Base-by-base conservation (phyloP, 1,140 invertebrate genomes). In the Listronotus bonariensis region DNA sequence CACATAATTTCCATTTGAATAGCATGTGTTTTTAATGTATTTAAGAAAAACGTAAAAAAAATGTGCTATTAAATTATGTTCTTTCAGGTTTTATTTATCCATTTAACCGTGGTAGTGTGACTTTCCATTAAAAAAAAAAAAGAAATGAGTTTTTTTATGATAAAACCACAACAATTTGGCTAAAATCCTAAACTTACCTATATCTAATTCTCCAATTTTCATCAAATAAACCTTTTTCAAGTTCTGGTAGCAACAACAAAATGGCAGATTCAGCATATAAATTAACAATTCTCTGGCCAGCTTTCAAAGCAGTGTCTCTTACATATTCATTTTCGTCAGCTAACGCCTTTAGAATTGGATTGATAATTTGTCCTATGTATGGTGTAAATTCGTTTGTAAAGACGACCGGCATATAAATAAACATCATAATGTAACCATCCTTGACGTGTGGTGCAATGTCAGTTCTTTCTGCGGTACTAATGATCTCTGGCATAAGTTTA, bases 341-440 rank as follows among this genome's bases (percentile, higher is more conserved):
- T 20, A 99, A 82, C 10, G 96, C 97, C 81, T 97, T 95, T 10
- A 99, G 80, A 72, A 99, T 98, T 0, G 97, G 96, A 79, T 95
- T 98, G 70, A 99, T 96, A 63, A 99, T 98, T 76, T 95, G 92
- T 0, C 95, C 94, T 73, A 99, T 97, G 78, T 98, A 99, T 0
- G 92, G 91, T 6, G 92, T 92, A 78, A 99, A 99, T 74, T 96
- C 93, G 49, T 90, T 88, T 2, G 92, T 94, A 81, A 99, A 99
- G 0, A 96, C 95, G 64, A 91, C 89, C 0, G 98, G 98, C 88
- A 99, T 92, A 79, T 99, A 99, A 77, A 99, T 99, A 79, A 98
- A 99, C 92, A 99, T 96, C 94, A 99, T 98, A 48, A 99, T 98
- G 80, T 99, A 99, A 26, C 98, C 98, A 82, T 99, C 98, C 73